Conservation (phyloP, 2,113 vertebrate genomes). For the Elephantulus edwardii region DNA sequence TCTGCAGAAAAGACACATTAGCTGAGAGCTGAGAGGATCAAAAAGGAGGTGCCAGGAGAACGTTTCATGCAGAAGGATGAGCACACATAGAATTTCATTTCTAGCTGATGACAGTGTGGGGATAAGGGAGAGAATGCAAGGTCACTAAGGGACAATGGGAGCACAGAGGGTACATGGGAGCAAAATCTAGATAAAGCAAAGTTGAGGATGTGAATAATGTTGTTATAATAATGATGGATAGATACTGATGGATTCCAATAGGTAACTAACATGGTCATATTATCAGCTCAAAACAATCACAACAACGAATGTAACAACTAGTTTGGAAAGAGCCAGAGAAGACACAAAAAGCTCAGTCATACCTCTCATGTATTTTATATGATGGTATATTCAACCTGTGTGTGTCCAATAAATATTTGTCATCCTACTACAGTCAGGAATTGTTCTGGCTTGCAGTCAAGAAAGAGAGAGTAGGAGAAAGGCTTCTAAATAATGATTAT, state of each 20-base stretch:
- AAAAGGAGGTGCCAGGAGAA: background rate
- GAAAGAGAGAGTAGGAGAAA: background rate
- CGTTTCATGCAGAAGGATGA: background rate
- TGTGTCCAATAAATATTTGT: background rate
- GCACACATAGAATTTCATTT: background rate
- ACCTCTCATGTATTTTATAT: background rate
- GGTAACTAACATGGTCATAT: background rate
- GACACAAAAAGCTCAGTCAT: background rate
- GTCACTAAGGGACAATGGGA: too few relatives aligned
- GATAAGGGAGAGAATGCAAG: background rate
- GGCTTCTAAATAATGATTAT: background rate
- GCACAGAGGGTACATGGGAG: background rate
- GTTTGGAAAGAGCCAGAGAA: background rate
- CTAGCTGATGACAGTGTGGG: background rate
- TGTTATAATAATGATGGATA: background rate
- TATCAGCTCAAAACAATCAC: background rate
- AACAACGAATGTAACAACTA: background rate
- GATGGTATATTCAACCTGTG: background rate
- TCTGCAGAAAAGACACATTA: background rate
- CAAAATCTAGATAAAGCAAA: background rate
- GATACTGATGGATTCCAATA: background rate
- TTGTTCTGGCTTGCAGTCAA: background rate
- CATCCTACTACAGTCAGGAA: background rate
- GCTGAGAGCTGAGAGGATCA: background rate
- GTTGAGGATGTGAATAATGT: background rate